Evolutionary conservation across 2,888 invertebrate species (phyloP).

Genomic region (Caenorhabditis sp.): DNA sequence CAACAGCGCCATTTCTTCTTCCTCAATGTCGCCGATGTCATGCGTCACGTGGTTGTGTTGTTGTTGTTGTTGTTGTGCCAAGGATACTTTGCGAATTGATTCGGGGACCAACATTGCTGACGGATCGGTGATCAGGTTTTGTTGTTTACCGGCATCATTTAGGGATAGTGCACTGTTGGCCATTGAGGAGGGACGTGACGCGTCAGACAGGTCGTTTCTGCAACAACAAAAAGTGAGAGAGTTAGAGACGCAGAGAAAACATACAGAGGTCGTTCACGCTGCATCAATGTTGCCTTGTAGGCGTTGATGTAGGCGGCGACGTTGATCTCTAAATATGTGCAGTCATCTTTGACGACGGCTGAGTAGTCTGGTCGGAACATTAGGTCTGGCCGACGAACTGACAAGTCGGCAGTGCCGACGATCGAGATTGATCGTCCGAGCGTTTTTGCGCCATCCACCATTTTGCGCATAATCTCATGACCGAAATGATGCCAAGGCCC

Average conservation of each 20-base stretch:
- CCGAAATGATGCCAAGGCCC: constrained; percentile 96
- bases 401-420: constrained; percentile 48
- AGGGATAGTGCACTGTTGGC: constrained; percentile 15
- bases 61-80: constrained; percentile 11
- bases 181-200: constrained; percentile 16
- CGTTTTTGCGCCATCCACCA: constrained; percentile 47
- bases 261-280: constrained; percentile 45
- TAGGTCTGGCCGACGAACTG: constrained; percentile 54
- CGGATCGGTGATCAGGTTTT: constrained; percentile 44
- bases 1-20: constrained; percentile 3
- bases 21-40: constrained; percentile 14
- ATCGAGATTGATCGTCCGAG: constrained; percentile 50
- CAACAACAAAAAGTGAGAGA: constrained; percentile 1
- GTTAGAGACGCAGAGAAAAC: neutral
- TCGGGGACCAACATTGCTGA: constrained; percentile 45
- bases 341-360: constrained; percentile 53
- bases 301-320: constrained; percentile 57
- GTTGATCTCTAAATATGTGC: constrained; percentile 57
- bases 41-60: constrained; percentile 10
- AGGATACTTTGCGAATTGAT: constrained; percentile 31
- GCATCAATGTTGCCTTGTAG: constrained; percentile 57
- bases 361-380: constrained; percentile 58
- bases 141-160: too few relatives aligned
- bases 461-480: constrained; percentile 71
- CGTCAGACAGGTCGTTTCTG: constrained; percentile 33